Conservation (phyloP, 2,888 invertebrate genomes). For the Frankliniella fusca region DNA sequence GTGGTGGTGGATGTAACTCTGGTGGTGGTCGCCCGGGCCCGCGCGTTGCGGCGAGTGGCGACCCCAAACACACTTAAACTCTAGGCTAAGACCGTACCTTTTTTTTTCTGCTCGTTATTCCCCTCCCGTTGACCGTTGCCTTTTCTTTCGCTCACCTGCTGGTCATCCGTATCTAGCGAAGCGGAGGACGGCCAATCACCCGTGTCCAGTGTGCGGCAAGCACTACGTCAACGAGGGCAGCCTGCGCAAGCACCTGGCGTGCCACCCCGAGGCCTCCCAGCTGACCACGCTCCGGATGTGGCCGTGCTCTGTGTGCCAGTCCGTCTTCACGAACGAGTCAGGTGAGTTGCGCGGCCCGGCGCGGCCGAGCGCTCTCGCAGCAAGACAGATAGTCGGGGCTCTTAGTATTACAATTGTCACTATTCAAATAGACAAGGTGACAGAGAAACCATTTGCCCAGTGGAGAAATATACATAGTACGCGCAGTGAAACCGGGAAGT, state of each 20-base stretch:
- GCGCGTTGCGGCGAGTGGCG: too few relatives aligned
- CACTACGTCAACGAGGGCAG: slow-evolving; percentile 94
- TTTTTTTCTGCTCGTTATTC: slow-evolving; percentile 6
- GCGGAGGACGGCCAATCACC: slow-evolving; percentile 89
- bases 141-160: slow-evolving; percentile 28
- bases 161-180: slow-evolving; percentile 76
- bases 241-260: slow-evolving; percentile 85
- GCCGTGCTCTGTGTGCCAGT: slow-evolving; percentile 93
- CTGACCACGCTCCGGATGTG: slow-evolving; percentile 87
- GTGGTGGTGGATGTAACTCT: not conserved
- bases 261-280: slow-evolving; percentile 86
- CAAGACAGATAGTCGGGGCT: not conserved
- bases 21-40: not conserved
- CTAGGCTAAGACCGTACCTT: slow-evolving; percentile 15
- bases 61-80: not conserved
- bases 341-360: slow-evolving; percentile 56
- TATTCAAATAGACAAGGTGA: not conserved
- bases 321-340: slow-evolving; percentile 91
- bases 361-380: not conserved
- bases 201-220: slow-evolving; percentile 91
- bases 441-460: not conserved
- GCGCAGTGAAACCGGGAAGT: too few relatives aligned
- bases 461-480: too few relatives aligned
- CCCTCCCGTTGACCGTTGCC: slow-evolving; percentile 19
- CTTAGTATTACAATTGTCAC: not conserved